A percentile compares a stretch with the other conserved stretches of the same genome.
phyloP scores from a whole-genome alignment of 2,113 vertebrate genomes.

The Caracal caracal region DNA sequence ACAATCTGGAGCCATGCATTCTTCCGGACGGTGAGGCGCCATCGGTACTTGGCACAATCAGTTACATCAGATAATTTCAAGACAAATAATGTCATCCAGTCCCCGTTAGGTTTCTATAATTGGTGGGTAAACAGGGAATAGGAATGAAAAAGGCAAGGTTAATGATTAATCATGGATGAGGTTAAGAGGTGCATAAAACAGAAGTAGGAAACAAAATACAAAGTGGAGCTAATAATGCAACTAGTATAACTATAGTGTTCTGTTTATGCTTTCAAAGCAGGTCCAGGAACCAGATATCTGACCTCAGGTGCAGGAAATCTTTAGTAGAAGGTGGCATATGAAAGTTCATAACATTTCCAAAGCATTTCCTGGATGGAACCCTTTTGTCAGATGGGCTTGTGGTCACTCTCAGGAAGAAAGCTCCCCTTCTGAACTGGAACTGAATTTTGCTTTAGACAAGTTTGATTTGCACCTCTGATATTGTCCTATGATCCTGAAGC shows the following conservation, averaged over 20 bases:
- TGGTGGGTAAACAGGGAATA: not conserved
- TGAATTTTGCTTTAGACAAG: not conserved
- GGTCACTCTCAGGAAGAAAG: not conserved
- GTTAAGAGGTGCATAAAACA: not conserved
- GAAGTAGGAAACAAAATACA: not conserved
- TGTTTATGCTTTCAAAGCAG: not conserved
- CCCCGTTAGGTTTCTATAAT: not conserved
- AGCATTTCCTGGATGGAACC: fast-evolving
- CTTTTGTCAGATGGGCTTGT: not conserved
- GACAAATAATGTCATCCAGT: not conserved
- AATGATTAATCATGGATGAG: not conserved
- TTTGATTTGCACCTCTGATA: not conserved
- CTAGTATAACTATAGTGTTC: not conserved
- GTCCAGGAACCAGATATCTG: not conserved
- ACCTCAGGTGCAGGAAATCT: not conserved
- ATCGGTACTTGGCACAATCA: not conserved
- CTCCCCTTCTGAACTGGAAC: not conserved
- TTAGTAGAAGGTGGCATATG: not conserved
- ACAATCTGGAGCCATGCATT: not conserved
- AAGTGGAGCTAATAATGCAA: not conserved
- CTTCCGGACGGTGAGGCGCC: not conserved
- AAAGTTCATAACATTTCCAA: not conserved
- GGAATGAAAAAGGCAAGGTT: not conserved
- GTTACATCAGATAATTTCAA: not conserved
- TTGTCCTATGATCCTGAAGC: not conserved